Conservation (phyloP, 1,140 invertebrate species). For the Chrysoperla carnea region DNA sequence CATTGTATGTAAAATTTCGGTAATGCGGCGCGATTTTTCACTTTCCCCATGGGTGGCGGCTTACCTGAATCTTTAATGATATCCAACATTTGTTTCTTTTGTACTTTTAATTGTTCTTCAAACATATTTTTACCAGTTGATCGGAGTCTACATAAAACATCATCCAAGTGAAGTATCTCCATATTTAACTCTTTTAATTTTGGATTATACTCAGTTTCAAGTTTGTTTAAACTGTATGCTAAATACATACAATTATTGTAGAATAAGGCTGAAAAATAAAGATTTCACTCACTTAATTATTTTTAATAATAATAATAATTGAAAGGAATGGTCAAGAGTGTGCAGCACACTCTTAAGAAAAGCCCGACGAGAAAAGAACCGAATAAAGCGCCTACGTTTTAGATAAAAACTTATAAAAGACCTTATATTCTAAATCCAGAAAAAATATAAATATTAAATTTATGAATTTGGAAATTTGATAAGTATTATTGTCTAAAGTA, state of each 20-base stretch:
- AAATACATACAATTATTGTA: slow-evolving; percentile 89
- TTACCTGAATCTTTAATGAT: slow-evolving; percentile 52
- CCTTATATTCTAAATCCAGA: too few species aligned
- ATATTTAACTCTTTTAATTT: neutral
- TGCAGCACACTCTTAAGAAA: too few species aligned
- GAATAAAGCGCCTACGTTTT: too few species aligned
- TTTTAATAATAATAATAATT: neutral
- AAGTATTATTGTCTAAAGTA: too few species aligned
- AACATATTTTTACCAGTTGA: slow-evolving; percentile 47
- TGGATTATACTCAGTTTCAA: slow-evolving; percentile 35
- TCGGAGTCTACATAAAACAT: slow-evolving; percentile 28
- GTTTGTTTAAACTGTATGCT: slow-evolving; percentile 49
- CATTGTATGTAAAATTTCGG: too few species aligned
- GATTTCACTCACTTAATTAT: slow-evolving; percentile 3
- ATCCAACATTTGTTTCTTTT: slow-evolving; percentile 50
- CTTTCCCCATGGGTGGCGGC: too few species aligned
- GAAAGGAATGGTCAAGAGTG: too few species aligned
- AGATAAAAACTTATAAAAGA: too few species aligned
- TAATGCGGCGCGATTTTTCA: too few species aligned
- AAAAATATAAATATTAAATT: too few species aligned
- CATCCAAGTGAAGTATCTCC: neutral
- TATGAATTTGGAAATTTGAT: too few species aligned
- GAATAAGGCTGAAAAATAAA: slow-evolving; percentile 51
- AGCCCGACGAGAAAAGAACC: too few species aligned
- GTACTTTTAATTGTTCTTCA: slow-evolving; percentile 49